These are phyloP conservation scores for Gymnoscopelus braueri DNA, from an alignment of 2,797 vertebrate genomes.

Conservation along the genomic window DNA sequence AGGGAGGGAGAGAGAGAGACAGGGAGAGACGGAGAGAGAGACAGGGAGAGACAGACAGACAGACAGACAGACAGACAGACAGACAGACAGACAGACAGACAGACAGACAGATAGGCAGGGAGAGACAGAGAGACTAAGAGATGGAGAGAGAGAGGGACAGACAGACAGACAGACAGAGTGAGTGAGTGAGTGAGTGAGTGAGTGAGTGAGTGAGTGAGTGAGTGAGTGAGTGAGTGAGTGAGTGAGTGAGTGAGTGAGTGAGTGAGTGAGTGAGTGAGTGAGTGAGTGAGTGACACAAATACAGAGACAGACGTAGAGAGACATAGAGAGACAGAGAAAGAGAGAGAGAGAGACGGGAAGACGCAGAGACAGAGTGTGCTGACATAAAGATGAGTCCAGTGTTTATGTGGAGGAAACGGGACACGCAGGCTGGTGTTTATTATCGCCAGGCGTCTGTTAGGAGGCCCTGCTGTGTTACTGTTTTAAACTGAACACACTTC, in stretches of 20 bases:
- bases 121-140: constrained; percentile 9
- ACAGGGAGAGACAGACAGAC: background rate
- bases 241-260: background rate
- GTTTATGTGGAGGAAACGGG: too few relatives aligned
- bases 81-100: constrained; percentile 16
- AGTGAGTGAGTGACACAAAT: too few relatives aligned
- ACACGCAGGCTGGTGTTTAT: too few relatives aligned
- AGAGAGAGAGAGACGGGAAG: background rate
- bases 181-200: constrained; percentile 1
- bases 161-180: constrained; percentile 3
- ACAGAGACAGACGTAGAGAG: constrained; percentile 19
- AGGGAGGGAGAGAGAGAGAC: background rate
- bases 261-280: background rate
- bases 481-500: too few relatives aligned
- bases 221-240: background rate
- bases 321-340: background rate
- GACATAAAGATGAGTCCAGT: too few relatives aligned
- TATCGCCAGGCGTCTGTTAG: too few relatives aligned
- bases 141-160: background rate
- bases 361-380: too few relatives aligned
- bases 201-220: too few relatives aligned
- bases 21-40: constrained; percentile 20
- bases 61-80: constrained; percentile 14
- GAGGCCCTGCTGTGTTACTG: too few relatives aligned
- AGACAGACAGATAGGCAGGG: constrained; percentile 9